Evolutionary conservation across 2,797 vertebrate genomes (phyloP).

Genomic region (Tolypeutes matacus): DNA sequence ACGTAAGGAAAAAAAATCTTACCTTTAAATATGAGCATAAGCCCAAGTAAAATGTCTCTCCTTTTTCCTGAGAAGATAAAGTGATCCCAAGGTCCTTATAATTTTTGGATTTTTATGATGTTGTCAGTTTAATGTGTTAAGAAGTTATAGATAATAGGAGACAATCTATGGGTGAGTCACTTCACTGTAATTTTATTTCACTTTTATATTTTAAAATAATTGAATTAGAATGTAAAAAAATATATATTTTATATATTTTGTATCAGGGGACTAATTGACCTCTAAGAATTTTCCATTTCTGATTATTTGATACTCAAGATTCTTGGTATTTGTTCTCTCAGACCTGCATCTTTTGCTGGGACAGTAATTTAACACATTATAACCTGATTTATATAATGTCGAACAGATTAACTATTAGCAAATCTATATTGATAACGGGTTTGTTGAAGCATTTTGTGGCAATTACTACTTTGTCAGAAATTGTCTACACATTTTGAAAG

Average conservation of each 20-base stretch:
- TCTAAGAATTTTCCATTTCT: conserved; percentile 28
- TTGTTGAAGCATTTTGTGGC: neutral
- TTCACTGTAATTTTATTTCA: conserved; percentile 4
- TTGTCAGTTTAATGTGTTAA: neutral
- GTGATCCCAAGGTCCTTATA: neutral
- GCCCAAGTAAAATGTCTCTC: neutral
- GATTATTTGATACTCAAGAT: neutral
- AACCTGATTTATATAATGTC: conserved; percentile 61
- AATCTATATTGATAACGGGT: conserved; percentile 37
- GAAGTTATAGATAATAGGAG: neutral
- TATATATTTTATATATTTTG: neutral
- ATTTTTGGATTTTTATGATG: conserved; percentile 8
- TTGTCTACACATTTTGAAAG: conserved; percentile 57
- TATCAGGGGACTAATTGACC: neutral
- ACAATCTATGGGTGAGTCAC: neutral
- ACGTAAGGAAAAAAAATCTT: neutral
- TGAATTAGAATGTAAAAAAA: neutral
- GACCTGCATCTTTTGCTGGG: conserved; percentile 27
- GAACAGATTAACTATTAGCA: conserved; percentile 58
- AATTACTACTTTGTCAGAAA: conserved; percentile 14
- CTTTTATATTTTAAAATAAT: conserved; percentile 14
- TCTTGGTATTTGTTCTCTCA: neutral
- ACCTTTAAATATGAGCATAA: conserved; percentile 7
- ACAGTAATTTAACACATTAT: conserved; percentile 19
- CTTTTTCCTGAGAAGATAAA: neutral